Conservation (phyloP, 1,140 invertebrate species). For the Heliconius melpomene region DNA sequence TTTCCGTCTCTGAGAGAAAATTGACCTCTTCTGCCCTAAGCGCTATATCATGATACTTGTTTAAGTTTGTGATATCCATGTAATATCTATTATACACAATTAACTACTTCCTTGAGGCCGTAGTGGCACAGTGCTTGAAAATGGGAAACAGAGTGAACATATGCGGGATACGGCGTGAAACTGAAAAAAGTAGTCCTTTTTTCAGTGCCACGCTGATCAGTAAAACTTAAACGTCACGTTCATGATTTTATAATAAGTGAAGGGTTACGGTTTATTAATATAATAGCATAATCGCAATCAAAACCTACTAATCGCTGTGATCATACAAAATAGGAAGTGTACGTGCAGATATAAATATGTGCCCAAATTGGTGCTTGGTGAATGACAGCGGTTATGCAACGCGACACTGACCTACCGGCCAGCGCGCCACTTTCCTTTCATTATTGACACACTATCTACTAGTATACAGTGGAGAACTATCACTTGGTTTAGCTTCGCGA, state of each 20-base stretch:
- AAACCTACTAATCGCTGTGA: conserved; percentile 26
- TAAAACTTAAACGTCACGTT: not conserved
- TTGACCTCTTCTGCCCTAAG: conserved; percentile 52
- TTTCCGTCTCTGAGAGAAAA: conserved; percentile 64
- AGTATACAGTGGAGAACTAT: conserved; percentile 46
- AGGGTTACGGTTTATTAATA: not conserved
- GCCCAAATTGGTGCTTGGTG: conserved; percentile 54
- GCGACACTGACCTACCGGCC: conserved; percentile 75
- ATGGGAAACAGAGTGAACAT: too few relatives aligned
- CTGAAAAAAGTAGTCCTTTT: not conserved
- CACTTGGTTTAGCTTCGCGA: conserved; percentile 2
- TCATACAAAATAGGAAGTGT: conserved; percentile 46
- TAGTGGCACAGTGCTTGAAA: too few relatives aligned
- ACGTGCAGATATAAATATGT: conserved; percentile 44
- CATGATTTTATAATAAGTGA: not conserved
- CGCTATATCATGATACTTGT: not conserved
- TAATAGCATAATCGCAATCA: not conserved
- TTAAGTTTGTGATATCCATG: not conserved
- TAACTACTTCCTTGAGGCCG: not conserved
- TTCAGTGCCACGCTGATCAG: not conserved
- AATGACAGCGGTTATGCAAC: conserved; percentile 70
- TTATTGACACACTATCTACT: conserved; percentile 73
- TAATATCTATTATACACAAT: not conserved
- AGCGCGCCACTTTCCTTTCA: conserved; percentile 75
- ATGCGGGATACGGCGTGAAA: too few relatives aligned